Evolutionary conservation across 2,797 vertebrate genomes (phyloP), one percentile per base, ranked within the genome.

Genomic region (Scolopax rusticola): DNA sequence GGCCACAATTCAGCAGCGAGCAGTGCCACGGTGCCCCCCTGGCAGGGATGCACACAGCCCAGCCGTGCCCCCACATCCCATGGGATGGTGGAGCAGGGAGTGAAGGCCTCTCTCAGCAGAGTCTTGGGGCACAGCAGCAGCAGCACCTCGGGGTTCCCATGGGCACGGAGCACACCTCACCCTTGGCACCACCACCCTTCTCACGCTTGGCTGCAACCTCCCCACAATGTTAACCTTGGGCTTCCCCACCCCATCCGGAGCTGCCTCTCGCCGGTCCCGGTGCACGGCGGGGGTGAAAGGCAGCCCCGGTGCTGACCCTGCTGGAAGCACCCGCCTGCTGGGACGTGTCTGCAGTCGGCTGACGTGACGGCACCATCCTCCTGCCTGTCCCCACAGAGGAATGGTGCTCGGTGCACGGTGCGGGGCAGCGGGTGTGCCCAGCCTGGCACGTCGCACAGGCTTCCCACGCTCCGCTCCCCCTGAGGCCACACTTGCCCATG

Each of bases 401-500:
- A 92, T 90, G 95, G 65, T 48, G 90, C 71, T 75, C 7, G 12
- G 45, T 8, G 61, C 50, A 17, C 1, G 3, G 64, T 0, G 8
- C 5, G 12, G 36, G 61, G 53, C 74, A 17, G 50, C 0, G 33
- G 74, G 41, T 40, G 78, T 11, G 23, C 93, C 84, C 80, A 45
- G 70, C 84, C 47, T 38, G 12, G 64, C 76, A 23, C 3, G 8
- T 43, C 11, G 6, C 74, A 5, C 57, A 32, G 40, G 61, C 50
- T 93, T 94, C 95, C 89, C 84, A 80, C 19, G 6, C 79, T 36
- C 67, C 0, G 4, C 56, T 80, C 17, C 48, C 78, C 89, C 43
- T 6, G 53, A 68, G 89, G 90, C 86, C 80, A 61, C 0, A 5
- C 69, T 68, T 1, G 1, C 45, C 80, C 0, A 0, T 0, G 0